These are phyloP conservation scores for Egretta garzetta DNA, from an alignment of 2,113 vertebrate genomes.

Conservation along the genomic window DNA sequence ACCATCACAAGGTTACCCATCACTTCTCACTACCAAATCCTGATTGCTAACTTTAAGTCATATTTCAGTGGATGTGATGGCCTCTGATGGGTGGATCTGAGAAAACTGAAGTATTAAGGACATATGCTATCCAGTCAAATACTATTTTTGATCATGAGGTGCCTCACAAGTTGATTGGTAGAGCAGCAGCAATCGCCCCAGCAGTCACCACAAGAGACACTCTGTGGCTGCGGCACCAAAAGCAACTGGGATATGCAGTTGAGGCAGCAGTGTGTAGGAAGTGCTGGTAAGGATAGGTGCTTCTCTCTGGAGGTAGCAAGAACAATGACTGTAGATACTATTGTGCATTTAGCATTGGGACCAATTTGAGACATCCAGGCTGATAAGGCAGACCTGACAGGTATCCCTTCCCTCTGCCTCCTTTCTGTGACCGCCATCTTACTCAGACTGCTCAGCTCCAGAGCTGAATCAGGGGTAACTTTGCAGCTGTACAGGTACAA, in stretches of 20 bases:
- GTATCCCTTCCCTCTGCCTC: neutral
- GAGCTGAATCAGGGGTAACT: neutral
- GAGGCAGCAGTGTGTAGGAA: neutral
- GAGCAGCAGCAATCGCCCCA: neutral
- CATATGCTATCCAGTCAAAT: neutral
- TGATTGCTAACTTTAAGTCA: neutral
- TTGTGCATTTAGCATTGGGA: neutral
- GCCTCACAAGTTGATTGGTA: neutral
- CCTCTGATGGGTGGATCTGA: neutral
- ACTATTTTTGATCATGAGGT: neutral
- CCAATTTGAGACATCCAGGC: neutral
- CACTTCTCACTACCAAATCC: neutral
- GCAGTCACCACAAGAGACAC: neutral
- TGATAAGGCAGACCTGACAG: neutral
- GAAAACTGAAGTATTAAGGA: neutral
- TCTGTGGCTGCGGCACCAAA: neutral
- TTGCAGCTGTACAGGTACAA: neutral
- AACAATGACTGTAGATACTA: neutral
- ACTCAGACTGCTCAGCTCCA: neutral
- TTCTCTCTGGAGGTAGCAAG: neutral
- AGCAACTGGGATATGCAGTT: neutral
- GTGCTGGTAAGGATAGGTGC: neutral
- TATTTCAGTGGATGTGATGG: neutral
- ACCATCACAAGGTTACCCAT: neutral
- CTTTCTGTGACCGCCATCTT: neutral